Evolutionary conservation across 2,113 vertebrate genomes (phyloP).

Genomic region (Theristicus caerulescens): DNA sequence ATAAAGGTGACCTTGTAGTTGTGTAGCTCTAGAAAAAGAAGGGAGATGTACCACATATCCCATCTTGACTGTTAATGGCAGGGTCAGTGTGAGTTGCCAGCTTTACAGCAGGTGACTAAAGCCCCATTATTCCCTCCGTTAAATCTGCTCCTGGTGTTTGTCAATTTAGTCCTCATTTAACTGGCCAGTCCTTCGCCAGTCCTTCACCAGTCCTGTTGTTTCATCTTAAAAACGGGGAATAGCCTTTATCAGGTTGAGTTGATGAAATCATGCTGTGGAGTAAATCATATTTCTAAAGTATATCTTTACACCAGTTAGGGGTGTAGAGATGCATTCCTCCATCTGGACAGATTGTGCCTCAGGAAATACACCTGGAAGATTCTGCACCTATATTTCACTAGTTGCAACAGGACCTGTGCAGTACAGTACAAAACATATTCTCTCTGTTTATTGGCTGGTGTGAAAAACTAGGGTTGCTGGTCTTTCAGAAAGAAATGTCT

Average conservation of each 20-base stretch:
- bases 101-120: background rate
- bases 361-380: background rate
- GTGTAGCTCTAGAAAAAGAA: background rate
- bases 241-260: background rate
- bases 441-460: background rate
- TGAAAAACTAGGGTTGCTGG: background rate
- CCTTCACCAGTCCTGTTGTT: background rate
- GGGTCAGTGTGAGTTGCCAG: background rate
- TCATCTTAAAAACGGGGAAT: background rate
- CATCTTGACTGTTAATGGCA: background rate
- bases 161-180: background rate
- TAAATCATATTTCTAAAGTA: background rate
- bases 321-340: background rate
- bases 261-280: background rate
- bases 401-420: background rate
- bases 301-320: background rate
- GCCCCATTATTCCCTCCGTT: background rate
- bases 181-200: background rate
- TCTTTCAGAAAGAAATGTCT: background rate
- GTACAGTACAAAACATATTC: background rate
- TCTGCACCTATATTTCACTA: background rate
- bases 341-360: background rate
- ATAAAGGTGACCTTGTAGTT: background rate
- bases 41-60: background rate
- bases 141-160: background rate